These are phyloP conservation scores for Acipenser oxyrinchus DNA, from an alignment of 2,797 vertebrate genomes.

Conservation along the genomic window DNA sequence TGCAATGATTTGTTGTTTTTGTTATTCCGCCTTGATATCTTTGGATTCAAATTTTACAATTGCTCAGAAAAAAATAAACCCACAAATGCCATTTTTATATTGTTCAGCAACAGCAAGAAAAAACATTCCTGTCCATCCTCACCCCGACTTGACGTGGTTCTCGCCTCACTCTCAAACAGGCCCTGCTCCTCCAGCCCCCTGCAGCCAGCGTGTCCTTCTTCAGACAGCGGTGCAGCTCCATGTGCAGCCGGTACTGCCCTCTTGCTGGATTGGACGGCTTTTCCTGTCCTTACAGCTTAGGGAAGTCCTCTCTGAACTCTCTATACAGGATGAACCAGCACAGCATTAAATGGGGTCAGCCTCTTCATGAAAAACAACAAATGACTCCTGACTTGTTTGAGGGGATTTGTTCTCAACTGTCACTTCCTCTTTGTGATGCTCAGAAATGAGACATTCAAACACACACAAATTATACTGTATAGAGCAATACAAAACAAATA, in stretches of 20 bases:
- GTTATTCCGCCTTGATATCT: no score
- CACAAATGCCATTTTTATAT: no score
- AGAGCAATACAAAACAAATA: no score
- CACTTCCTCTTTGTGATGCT: no score
- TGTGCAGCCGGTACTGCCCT: slow-evolving; percentile 93
- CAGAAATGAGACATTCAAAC: background rate
- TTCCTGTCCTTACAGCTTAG: slow-evolving; percentile 76
- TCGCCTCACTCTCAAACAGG: slow-evolving; percentile 83
- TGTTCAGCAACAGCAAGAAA: no score
- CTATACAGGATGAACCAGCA: slow-evolving; percentile 37
- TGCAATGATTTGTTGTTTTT: no score
- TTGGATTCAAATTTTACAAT: no score
- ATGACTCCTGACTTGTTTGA: background rate
- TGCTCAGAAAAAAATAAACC: no score
- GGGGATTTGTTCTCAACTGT: no score
- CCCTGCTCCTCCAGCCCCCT: slow-evolving; percentile 72
- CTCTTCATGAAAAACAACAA: background rate
- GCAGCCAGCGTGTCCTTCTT: slow-evolving; percentile 75
- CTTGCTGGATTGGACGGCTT: slow-evolving; percentile 90
- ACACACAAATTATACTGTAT: slow-evolving; percentile 14
- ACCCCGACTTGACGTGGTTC: slow-evolving; percentile 91
- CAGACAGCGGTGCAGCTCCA: slow-evolving; percentile 90
- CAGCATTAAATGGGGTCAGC: background rate
- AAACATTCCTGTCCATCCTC: slow-evolving; percentile 24
- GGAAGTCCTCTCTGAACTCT: slow-evolving; percentile 67